Percentiles rank a stretch among this genome's conserved stretches.
Evolutionary conservation across 2,113 vertebrate genomes (phyloP).

Genomic region (Toxotes jaculatrix): DNA sequence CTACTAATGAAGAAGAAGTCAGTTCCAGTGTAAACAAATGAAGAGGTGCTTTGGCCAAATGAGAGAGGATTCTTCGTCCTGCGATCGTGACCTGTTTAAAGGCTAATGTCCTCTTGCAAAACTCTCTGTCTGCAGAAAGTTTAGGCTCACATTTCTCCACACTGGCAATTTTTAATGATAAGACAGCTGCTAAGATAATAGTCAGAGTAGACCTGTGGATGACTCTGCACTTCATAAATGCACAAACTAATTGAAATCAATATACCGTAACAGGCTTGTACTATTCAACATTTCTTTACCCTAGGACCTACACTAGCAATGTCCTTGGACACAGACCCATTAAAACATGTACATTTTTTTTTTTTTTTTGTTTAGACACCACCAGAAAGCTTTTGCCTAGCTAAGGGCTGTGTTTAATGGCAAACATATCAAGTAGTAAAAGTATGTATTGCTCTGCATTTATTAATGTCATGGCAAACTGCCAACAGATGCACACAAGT

Average conservation of each 20-base stretch:
- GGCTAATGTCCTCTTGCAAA: not conserved
- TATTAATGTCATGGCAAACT: not conserved
- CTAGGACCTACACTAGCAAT: not conserved
- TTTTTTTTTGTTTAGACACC: not conserved
- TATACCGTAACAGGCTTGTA: too few species aligned
- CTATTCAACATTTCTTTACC: slow-evolving; percentile 17
- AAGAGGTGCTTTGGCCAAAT: not conserved
- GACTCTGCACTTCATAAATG: not conserved
- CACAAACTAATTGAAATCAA: too few species aligned
- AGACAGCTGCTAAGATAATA: not conserved
- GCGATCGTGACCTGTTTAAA: slow-evolving; percentile 6
- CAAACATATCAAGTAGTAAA: too few species aligned
- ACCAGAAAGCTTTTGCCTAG: not conserved
- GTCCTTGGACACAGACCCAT: not conserved
- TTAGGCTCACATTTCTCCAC: not conserved
- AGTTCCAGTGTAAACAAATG: not conserved
- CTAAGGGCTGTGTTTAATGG: not conserved
- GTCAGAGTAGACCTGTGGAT: not conserved
- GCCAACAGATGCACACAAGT: not conserved
- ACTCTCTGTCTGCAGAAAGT: not conserved
- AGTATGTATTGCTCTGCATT: not conserved
- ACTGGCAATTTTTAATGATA: not conserved
- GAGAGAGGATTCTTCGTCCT: not conserved
- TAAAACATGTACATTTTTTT: not conserved
- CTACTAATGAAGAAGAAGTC: not conserved